Percentiles rank a stretch among this genome's conserved stretches.
phyloP scores from a whole-genome alignment of 2,113 vertebrate genomes.

The Tetrao urogallus region DNA sequence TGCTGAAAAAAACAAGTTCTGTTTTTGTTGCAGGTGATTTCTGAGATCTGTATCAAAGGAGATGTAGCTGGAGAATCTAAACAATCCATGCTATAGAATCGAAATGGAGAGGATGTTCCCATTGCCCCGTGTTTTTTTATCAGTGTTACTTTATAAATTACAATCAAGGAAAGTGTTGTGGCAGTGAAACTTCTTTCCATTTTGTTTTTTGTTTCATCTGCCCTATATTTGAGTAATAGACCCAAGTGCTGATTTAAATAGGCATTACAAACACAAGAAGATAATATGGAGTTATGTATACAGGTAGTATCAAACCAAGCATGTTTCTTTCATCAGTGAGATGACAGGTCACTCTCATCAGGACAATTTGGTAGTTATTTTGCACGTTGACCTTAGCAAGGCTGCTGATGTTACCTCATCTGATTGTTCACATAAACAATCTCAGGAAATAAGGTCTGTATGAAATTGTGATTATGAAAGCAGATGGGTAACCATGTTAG shows the following conservation, averaged over 20 bases:
- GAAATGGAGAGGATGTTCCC: background rate
- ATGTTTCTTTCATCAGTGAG: rapidly evolving
- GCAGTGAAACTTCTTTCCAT: background rate
- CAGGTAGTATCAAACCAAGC: background rate
- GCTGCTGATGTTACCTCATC: background rate
- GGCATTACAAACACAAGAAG: background rate
- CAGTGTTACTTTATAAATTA: background rate
- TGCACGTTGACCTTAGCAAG: background rate
- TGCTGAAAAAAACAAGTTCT: background rate
- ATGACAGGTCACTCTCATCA: background rate
- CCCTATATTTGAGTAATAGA: background rate
- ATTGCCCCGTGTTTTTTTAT: background rate
- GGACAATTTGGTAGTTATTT: background rate
- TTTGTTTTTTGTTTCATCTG: background rate
- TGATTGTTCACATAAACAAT: background rate
- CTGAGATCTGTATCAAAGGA: background rate
- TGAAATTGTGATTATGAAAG: background rate
- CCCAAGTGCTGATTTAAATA: background rate
- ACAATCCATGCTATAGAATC: background rate
- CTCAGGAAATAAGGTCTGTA: background rate
- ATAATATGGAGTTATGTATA: background rate
- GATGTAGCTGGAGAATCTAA: background rate
- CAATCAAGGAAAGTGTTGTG: background rate
- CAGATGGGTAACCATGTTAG: background rate
- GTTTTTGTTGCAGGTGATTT: background rate